phyloP scores from a whole-genome alignment of 2,888 invertebrate species.

The Falcaria lacertinaria region DNA sequence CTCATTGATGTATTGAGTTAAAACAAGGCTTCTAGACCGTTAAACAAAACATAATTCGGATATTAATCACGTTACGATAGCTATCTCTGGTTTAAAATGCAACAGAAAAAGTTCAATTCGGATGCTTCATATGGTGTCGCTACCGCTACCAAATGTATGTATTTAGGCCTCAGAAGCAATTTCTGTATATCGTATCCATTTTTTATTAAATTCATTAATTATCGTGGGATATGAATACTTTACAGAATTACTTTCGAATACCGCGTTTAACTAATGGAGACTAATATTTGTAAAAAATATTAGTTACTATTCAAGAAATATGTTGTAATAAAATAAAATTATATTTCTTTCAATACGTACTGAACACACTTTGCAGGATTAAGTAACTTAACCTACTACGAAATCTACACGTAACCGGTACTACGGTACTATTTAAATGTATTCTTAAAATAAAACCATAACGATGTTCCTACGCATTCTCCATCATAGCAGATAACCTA shows the following conservation, averaged over 20 bases:
- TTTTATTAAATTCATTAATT: background rate
- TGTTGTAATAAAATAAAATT: too few relatives aligned
- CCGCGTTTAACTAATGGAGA: too few relatives aligned
- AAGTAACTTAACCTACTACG: too few relatives aligned
- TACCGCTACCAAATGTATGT: background rate
- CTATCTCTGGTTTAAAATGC: slow-evolving; percentile 39
- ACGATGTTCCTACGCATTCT: slow-evolving; percentile 12
- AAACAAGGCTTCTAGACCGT: slow-evolving; percentile 56
- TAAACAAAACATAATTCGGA: slow-evolving; percentile 58
- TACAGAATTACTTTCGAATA: too few relatives aligned
- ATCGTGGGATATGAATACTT: too few relatives aligned
- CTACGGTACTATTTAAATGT: background rate
- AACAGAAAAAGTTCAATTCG: slow-evolving; percentile 7
- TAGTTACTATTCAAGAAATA: too few relatives aligned
- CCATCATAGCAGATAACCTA: slow-evolving; percentile 13
- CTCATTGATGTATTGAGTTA: slow-evolving; percentile 68
- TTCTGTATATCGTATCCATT: background rate
- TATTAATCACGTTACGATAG: slow-evolving; percentile 54
- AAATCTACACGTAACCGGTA: too few relatives aligned
- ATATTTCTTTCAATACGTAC: too few relatives aligned
- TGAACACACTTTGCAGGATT: too few relatives aligned
- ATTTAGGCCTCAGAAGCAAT: too few relatives aligned
- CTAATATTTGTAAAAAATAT: too few relatives aligned
- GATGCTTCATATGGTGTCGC: background rate
- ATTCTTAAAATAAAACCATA: slow-evolving; percentile 13